Base-by-base conservation (phyloP, 2,797 vertebrate genomes). In the Cossypha niveicapilla region DNA sequence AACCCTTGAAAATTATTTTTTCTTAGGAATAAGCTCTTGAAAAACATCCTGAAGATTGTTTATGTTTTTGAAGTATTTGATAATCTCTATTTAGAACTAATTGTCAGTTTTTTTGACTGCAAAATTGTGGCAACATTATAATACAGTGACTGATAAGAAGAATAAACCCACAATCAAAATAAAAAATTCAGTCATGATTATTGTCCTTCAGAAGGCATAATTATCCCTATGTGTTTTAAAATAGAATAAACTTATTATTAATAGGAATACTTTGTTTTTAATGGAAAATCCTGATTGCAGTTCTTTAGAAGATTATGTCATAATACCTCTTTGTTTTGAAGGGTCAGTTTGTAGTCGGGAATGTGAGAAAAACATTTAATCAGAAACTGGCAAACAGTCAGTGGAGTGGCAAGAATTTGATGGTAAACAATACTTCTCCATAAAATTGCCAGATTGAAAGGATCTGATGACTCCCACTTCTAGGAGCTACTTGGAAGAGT, bases 321-420 rank as follows among this genome's bases (percentile, higher is more conserved):
- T 79, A 92, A 61, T 67, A 87, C 41, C 13, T 92, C 32, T 93
- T 94, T 93, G 86, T 71, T 92, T 92, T 94, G 45, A 87, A 78
- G n/a, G 75, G 51, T 89, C 47, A 83, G 35, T 90, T 87, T 93
- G 63, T 91, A 92, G 53, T 71, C 68, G 61, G 48, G 37, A 92
- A 93, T 56, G 83, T 90, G 83, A 93, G 86, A 88, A 90, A 89
- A 94, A 86, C 50, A 92, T 70, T 86, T 95, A 75, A 88, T 93
- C 90, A 91, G 90, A 47, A 75, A 61, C 71, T 90, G 75, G 87
- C 94, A 86, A 93, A 67, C 42, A 92, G 47, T 85, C 88, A 94
- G 67, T 21, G 56, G 54, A 42, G 22, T 48, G 88, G 92, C 90
- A 74, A 88, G 68, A 90, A 96, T 94, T 94, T 6, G 11, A 65